phyloP scores from a whole-genome alignment of 2,888 invertebrate species.

The Pseudanteris insignis region DNA sequence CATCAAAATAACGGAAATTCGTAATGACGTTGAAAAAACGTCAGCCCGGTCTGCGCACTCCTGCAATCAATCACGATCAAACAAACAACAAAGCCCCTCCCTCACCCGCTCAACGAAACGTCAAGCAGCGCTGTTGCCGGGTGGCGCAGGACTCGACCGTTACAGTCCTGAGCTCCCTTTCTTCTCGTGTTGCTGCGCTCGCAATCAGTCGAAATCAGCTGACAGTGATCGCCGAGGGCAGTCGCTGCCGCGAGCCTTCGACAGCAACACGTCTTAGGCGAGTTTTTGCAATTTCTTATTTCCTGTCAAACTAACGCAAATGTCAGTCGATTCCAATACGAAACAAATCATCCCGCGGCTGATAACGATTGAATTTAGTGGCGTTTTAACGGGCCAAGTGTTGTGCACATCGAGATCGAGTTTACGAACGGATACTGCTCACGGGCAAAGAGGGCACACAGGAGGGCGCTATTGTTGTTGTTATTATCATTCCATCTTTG shows the following conservation, averaged over 20 bases:
- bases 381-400: too few relatives aligned
- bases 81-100: constrained; percentile 6
- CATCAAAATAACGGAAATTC: constrained; percentile 13
- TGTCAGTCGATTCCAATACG: neutral
- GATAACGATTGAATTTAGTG: too few relatives aligned
- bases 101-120: constrained; percentile 5
- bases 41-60: neutral
- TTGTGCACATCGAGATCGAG: too few relatives aligned
- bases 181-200: constrained; percentile 28
- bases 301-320: neutral
- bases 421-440: neutral
- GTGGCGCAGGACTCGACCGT: constrained; percentile 5
- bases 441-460: neutral
- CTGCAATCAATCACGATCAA: constrained; percentile 5
- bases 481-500: constrained; percentile 12
- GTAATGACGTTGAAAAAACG: constrained; percentile 15
- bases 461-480: too few relatives aligned
- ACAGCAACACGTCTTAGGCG: constrained; percentile 43
- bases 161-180: constrained; percentile 31
- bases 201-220: constrained; percentile 43
- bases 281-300: constrained; percentile 11
- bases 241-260: constrained; percentile 45
- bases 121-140: constrained; percentile 26
- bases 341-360: neutral
- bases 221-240: constrained; percentile 41